Conservation (phyloP, 1,140 invertebrate species). For the Aphelinus certus region DNA sequence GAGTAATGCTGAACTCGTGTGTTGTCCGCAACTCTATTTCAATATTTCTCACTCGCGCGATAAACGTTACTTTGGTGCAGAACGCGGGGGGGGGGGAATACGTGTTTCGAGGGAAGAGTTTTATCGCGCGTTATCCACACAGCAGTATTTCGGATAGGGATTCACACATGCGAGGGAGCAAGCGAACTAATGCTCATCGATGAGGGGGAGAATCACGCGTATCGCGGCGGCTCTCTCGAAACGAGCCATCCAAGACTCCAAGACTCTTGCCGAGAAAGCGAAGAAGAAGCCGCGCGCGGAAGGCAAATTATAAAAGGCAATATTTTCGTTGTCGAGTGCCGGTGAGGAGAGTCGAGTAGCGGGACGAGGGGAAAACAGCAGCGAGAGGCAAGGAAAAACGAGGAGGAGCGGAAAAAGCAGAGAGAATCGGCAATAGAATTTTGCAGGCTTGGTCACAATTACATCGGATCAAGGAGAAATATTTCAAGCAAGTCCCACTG, state of each 20-base stretch:
- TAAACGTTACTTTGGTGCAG: too few relatives aligned
- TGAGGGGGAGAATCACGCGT: not conserved
- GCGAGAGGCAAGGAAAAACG: constrained; percentile 15
- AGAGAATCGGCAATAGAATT: constrained; percentile 35
- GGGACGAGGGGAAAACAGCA: constrained; percentile 19
- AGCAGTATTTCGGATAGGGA: too few relatives aligned
- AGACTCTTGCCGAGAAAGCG: constrained; percentile 10
- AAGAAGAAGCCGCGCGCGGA: constrained; percentile 17
- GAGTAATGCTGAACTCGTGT: too few relatives aligned
- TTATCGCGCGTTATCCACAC: too few relatives aligned
- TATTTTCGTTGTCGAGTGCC: constrained; percentile 39
- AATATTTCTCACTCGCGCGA: too few relatives aligned
- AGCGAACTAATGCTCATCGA: constrained; percentile 10
- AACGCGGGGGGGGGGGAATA: too few relatives aligned
- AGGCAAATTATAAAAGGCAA: constrained; percentile 32
- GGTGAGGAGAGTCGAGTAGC: not conserved
- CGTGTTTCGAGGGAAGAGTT: too few relatives aligned
- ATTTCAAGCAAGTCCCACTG: constrained; percentile 49
- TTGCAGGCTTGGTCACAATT: constrained; percentile 54
- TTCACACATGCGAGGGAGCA: too few relatives aligned
- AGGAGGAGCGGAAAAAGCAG: constrained; percentile 5
- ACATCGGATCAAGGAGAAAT: constrained; percentile 63
- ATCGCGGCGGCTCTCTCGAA: not conserved
- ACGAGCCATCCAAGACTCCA: too few relatives aligned
- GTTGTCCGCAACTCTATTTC: too few relatives aligned